Base-by-base conservation (phyloP, 2,888 invertebrate genomes). In the Diplolepis rosae region DNA sequence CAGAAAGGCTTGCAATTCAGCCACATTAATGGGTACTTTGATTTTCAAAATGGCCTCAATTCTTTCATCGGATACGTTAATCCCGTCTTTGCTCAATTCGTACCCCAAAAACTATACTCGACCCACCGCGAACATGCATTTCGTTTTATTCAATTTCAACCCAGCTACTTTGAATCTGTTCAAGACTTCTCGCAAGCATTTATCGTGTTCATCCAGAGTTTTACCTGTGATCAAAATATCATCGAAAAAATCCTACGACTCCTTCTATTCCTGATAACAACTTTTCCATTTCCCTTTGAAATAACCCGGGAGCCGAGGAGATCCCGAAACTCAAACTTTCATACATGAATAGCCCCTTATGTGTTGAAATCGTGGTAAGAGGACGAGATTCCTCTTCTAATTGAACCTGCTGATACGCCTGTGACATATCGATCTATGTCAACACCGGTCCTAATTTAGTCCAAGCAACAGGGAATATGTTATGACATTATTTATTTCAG, bases 181-280 rank as follows among this genome's bases (percentile, higher is more conserved):
- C 9, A 76, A 70, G n/a, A 75, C 77, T 54, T 39, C 51, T 28
- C 69, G 35, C 22, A 87, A 68, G 9, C 80, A 68, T 30, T 22
- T 39, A 72, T 88, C 82, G 69, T 86, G 86, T 54, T 84, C 80
- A 65, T 76, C 71, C 56, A 74, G 13, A 39, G 72, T 69, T 67
- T 79, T 1, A 82, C 87, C 80, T 71, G 50, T 82, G 11, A 89
- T 73, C 3, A 87, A 66, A 54, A 89, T 87, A 77, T 89, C 88
- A 77, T 89, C 89, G 27, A 84, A n/a, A 85, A 56, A 83, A 83
- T 66, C 85, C 87, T 28, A 86, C 72, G 3, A 79, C 81, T 0
- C 87, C 87, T 45, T 84, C 78, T 22, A 86, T 85, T 4, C 77
- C 79, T 45, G 72, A 35, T 2, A 89, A 65, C 2, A 90, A 66